Conservation (phyloP, 2,113 vertebrate species). For the Callipepla californica region DNA sequence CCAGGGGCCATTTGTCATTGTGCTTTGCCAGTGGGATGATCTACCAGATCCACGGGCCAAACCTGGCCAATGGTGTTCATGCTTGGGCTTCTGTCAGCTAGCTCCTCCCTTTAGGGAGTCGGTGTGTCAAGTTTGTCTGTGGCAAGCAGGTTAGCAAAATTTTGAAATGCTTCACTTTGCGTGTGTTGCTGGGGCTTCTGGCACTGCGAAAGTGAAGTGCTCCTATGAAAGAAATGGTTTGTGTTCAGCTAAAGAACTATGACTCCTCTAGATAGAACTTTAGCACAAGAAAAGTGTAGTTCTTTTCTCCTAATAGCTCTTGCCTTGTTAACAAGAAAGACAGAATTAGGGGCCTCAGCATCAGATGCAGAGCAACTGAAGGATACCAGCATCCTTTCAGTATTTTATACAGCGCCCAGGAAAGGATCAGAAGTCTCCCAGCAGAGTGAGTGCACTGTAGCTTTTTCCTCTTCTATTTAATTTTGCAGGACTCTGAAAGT, state of each 20-base stretch:
- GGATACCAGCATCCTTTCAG: background rate
- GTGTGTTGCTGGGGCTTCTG: background rate
- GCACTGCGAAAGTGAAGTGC: background rate
- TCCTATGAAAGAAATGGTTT: background rate
- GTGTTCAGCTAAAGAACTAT: background rate
- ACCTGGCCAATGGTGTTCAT: rapidly evolving
- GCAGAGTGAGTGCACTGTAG: background rate
- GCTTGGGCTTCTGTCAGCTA: background rate
- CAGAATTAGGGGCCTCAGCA: background rate
- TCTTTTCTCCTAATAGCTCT: background rate
- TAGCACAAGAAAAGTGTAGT: background rate
- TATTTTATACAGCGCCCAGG: background rate
- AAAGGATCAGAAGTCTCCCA: background rate
- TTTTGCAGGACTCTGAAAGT: background rate
- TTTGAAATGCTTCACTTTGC: background rate
- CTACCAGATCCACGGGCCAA: rapidly evolving
- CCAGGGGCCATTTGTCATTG: background rate
- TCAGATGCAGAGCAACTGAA: background rate
- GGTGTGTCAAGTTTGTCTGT: background rate
- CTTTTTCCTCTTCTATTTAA: background rate
- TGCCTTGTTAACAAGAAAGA: background rate
- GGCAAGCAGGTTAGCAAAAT: background rate
- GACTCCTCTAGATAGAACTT: background rate
- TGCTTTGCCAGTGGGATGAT: background rate
- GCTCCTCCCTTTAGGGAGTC: background rate